phyloP scores from a whole-genome alignment of 2,888 invertebrate genomes.

The Rhimphoctona megacephalus region DNA sequence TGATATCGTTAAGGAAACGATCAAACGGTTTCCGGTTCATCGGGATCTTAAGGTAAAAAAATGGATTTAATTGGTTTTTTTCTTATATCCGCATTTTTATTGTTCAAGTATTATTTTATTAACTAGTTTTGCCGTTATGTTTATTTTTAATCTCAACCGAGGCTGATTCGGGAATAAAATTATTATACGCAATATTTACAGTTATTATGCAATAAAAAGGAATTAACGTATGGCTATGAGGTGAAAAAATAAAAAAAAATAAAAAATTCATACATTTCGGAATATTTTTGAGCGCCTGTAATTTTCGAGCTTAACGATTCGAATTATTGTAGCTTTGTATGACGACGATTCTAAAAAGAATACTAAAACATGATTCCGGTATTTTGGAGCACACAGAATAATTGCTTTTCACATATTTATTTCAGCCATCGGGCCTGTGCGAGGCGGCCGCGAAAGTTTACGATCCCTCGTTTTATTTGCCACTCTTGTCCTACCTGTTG shows the following conservation, averaged over 20 bases:
- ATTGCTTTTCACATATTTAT: conserved; percentile 14
- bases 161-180: too few relatives aligned
- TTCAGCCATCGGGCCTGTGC: conserved; percentile 70
- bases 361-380: too few relatives aligned
- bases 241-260: background rate
- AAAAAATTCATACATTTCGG: background rate
- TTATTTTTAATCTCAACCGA: too few relatives aligned
- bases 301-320: too few relatives aligned
- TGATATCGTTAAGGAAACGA: conserved; percentile 88
- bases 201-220: too few relatives aligned
- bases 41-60: conserved; percentile 86
- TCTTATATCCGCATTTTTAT: background rate
- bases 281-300: too few relatives aligned
- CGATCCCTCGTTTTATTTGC: conserved; percentile 93
- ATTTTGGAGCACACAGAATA: background rate
- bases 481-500: conserved; percentile 90
- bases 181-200: too few relatives aligned
- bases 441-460: conserved; percentile 86
- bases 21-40: conserved; percentile 90
- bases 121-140: too few relatives aligned
- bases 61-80: background rate
- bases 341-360: too few relatives aligned
- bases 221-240: too few relatives aligned
- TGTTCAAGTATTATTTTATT: background rate
- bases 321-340: too few relatives aligned